Conservation (phyloP, 2,888 invertebrate genomes). For the Leucoptera coffeella region DNA sequence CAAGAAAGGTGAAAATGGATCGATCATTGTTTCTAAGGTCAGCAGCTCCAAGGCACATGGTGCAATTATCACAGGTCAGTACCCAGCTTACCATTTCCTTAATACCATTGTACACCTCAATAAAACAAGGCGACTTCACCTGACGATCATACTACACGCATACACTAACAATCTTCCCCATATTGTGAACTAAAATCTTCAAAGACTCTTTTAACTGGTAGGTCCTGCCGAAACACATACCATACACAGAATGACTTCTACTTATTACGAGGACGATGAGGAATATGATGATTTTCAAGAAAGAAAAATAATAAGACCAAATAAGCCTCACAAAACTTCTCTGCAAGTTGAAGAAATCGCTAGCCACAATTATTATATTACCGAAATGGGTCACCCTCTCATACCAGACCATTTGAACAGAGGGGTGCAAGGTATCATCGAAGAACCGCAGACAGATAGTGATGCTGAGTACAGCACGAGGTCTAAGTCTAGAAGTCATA, state of each 20-base stretch:
- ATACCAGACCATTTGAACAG: constrained; percentile 36
- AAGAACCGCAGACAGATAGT: constrained; percentile 46
- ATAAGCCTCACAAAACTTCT: constrained; percentile 43
- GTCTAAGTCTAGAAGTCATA: constrained; percentile 20
- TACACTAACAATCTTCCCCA: no score
- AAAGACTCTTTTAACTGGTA: constrained; percentile 48
- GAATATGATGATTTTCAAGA: constrained; percentile 38
- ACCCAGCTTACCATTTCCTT: constrained; percentile 8
- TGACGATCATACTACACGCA: no score
- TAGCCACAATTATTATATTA: constrained; percentile 51
- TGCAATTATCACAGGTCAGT: constrained; percentile 60
- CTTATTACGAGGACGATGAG: constrained; percentile 47
- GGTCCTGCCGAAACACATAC: constrained; percentile 63
- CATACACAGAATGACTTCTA: constrained; percentile 60
- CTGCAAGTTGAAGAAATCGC: constrained; percentile 57
- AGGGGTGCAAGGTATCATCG: constrained; percentile 41
- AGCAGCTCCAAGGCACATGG: constrained; percentile 58
- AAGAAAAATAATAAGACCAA: constrained; percentile 34
- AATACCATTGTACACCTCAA: constrained; percentile 14
- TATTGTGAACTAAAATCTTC: constrained; percentile 13
- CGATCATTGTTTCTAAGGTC: constrained; percentile 48
- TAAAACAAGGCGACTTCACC: no score
- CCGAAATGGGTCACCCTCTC: constrained; percentile 42
- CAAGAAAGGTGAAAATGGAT: constrained; percentile 41
- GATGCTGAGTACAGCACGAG: constrained; percentile 38